Conservation (phyloP, 2,113 vertebrate species). For the Sapajus apella region DNA sequence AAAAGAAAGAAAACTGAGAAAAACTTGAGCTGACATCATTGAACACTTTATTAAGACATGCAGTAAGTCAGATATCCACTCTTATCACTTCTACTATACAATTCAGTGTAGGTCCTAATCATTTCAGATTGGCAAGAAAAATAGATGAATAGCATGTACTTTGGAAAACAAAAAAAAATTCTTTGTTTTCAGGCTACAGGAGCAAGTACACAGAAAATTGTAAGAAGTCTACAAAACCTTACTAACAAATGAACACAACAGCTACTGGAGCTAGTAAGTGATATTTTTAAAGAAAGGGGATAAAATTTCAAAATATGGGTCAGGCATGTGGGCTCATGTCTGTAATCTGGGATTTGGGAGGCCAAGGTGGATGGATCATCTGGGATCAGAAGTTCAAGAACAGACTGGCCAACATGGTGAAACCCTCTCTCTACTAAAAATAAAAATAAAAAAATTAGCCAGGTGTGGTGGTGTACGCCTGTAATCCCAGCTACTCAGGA, state of each 20-base stretch:
- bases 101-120: not conserved
- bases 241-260: not conserved
- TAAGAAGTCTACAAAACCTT: not conserved
- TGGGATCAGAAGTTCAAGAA: too few species aligned
- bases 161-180: not conserved
- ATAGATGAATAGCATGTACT: not conserved
- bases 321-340: too few species aligned
- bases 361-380: too few species aligned
- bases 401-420: too few species aligned
- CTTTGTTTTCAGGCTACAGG: not conserved
- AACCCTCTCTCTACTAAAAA: too few species aligned
- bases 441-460: too few species aligned
- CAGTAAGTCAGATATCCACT: not conserved
- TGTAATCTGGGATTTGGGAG: too few species aligned
- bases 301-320: not conserved
- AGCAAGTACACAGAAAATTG: not conserved
- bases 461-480: too few species aligned
- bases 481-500: too few species aligned
- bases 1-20: not conserved
- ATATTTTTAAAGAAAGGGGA: not conserved
- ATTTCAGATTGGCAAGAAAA: not conserved
- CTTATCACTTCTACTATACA: not conserved
- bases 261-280: not conserved
- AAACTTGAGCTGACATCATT: not conserved
- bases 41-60: not conserved